These are phyloP conservation scores for Sminthurinus signatus DNA, from an alignment of 1,140 invertebrate species.

Conservation along the genomic window DNA sequence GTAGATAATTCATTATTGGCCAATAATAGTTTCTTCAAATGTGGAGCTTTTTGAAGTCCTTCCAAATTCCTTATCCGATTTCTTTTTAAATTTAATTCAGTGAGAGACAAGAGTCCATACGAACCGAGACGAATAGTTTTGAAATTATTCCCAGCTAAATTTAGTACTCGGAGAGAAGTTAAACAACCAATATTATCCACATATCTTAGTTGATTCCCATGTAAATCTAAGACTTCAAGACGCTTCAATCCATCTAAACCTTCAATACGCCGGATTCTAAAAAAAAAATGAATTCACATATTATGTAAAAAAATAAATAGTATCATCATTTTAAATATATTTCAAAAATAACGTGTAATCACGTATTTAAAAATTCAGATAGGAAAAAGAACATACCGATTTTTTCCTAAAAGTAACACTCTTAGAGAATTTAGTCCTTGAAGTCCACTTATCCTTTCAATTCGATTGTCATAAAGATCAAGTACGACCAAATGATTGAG, in stretches of 20 bases:
- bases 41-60: slow-evolving; percentile 71
- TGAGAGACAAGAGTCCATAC: slow-evolving; percentile 63
- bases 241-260: slow-evolving; percentile 63
- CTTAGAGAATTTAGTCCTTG: slow-evolving; percentile 62
- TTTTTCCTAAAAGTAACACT: slow-evolving; percentile 83
- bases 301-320: no score
- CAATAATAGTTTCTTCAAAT: slow-evolving; percentile 71
- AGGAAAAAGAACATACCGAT: no score
- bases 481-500: slow-evolving; percentile 78
- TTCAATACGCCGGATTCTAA: slow-evolving; percentile 66
- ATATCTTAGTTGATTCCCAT: slow-evolving; percentile 76
- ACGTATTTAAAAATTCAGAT: no score
- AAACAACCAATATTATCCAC: slow-evolving; percentile 56
- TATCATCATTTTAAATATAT: no score
- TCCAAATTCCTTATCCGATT: slow-evolving; percentile 72
- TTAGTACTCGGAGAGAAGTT: slow-evolving; percentile 73
- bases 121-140: slow-evolving; percentile 64
- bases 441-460: slow-evolving; percentile 72
- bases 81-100: slow-evolving; percentile 78
- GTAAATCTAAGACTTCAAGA: slow-evolving; percentile 81
- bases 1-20: slow-evolving; percentile 73
- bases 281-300: no score
- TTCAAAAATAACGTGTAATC: no score
- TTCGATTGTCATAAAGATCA: slow-evolving; percentile 89
- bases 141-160: slow-evolving; percentile 84